phyloP scores from a whole-genome alignment of 2,797 vertebrate genomes.

The Ara ararauna region DNA sequence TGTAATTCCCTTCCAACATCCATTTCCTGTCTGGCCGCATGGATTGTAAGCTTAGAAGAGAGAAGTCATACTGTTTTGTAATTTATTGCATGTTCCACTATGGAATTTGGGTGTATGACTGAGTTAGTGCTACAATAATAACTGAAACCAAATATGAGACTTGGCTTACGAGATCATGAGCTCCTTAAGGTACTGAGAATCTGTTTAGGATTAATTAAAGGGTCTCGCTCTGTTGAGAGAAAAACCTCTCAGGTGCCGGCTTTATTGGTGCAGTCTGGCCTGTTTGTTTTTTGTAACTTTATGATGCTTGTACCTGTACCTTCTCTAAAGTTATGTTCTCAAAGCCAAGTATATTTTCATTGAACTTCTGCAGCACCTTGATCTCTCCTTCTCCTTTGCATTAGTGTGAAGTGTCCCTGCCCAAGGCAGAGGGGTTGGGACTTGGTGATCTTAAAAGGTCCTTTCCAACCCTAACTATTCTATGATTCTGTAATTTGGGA shows the following conservation, averaged over 20 bases:
- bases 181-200: neutral
- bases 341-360: neutral
- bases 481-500: neutral
- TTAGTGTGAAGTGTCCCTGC: neutral
- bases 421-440: neutral
- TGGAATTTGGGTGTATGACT: constrained; percentile 15
- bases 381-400: neutral
- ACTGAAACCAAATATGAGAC: neutral
- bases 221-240: neutral
- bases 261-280: neutral
- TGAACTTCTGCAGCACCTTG: neutral
- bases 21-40: neutral
- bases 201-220: neutral
- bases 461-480: neutral
- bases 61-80: neutral
- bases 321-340: neutral
- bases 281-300: neutral
- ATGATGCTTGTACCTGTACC: neutral
- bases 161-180: neutral
- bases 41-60: neutral
- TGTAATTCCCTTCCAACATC: neutral
- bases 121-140: neutral
- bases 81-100: neutral
- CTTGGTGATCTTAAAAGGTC: neutral
- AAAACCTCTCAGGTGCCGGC: neutral